Base-by-base conservation (phyloP, 2,797 vertebrate species). In the Enteromius unitaeniatus region DNA sequence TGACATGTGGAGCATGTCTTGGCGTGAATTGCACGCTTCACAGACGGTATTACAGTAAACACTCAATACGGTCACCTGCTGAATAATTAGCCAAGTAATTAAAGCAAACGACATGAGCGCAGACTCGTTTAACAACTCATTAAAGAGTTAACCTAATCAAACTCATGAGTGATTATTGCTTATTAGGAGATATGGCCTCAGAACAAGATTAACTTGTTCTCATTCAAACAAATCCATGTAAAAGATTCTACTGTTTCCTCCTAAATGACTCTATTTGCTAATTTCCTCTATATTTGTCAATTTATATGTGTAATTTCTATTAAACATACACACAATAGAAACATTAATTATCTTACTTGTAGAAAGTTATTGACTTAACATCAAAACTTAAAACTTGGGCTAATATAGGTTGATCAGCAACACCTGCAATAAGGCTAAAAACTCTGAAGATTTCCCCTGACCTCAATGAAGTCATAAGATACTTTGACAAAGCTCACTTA, bases 391-490 rank as follows among this genome's bases (percentile, higher is more conserved):
- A 62, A 75, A 55, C 78, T 82, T 81, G 8, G 31, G 88, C 84
- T 90, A 89, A 91, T 23, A 49, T 77, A 87, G 82, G 83, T 85
- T 51, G 86, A 89, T 91, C 88, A 87, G 72, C 74, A 34, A 58
- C 4, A 55, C 86, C 85, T 85, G 78, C 75, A 89, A 91, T 90
- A 90, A 92, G 68, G 64, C 83, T 91, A 88, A 86, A 64, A 79
- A 84, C 70, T 81, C 49, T 89, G 84, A 88, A 91, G 92, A 93
- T 92, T 93, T 92, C 84, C 90, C 87, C n/a, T 91, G 90, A 89
- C 89, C 90, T 92, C 75, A 86, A 34, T 72, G 83, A 90, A 89
- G 86, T 86, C 70, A 86, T 82, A 87, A 91, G 77, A 89, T 88
- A 87, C 85, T 62, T 88, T 77, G 80, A 85, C 86, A 82, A 86